phyloP scores from a whole-genome alignment of 2,113 vertebrate genomes.

The Mormyrus lacerda region DNA sequence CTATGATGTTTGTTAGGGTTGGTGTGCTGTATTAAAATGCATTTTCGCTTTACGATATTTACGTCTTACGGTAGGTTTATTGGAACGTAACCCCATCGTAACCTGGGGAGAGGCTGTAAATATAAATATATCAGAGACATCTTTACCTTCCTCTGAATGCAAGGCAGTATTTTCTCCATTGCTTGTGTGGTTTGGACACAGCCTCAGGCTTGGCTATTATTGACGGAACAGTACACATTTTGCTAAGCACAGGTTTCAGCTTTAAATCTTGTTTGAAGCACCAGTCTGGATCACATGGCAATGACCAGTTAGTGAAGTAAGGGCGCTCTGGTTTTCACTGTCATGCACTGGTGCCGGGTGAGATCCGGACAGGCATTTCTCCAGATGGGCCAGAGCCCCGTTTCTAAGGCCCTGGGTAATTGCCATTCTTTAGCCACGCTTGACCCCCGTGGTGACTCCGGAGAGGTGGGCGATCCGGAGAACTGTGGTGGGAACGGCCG shows the following conservation, averaged over 20 bases:
- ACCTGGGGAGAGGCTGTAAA: not conserved
- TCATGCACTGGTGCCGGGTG: not conserved
- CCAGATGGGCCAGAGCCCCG: not conserved
- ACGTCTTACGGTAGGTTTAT: no score
- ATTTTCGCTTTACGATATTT: no score
- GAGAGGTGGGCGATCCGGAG: not conserved
- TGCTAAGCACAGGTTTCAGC: not conserved
- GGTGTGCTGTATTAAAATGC: no score
- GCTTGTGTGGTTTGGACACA: not conserved
- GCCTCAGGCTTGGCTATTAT: not conserved
- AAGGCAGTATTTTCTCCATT: not conserved
- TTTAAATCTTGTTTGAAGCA: not conserved
- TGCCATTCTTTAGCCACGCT: no score
- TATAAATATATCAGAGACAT: not conserved
- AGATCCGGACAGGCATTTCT: not conserved
- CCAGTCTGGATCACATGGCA: not conserved
- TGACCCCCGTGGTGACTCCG: not conserved
- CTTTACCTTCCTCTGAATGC: not conserved
- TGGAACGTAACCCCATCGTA: no score
- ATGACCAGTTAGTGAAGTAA: not conserved
- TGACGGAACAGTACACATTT: not conserved
- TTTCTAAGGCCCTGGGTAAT: not conserved
- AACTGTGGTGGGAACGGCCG: not conserved
- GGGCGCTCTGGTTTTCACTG: not conserved
- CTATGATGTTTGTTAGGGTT: no score